Evolutionary conservation across 2,113 vertebrate species (phyloP).

Genomic region (Taxidea taxus): DNA sequence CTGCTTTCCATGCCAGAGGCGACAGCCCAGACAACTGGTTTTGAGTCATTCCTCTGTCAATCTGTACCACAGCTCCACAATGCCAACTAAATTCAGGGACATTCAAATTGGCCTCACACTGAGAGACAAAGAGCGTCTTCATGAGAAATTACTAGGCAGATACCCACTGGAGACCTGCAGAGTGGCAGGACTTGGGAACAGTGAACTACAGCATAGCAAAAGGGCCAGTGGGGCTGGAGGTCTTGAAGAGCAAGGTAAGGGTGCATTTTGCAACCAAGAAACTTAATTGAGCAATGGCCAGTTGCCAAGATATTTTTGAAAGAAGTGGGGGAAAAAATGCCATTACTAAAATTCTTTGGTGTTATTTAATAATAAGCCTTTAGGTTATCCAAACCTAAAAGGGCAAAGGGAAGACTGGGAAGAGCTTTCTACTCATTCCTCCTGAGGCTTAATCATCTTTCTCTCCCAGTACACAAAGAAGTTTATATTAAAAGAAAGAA

Average conservation of each 20-base stretch:
- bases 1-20: background rate
- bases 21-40: background rate
- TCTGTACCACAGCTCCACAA: background rate
- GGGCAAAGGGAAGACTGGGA: background rate
- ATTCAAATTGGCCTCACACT: background rate
- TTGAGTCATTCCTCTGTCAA: background rate
- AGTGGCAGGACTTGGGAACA: background rate
- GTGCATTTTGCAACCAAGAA: constrained; percentile 41
- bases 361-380: constrained; percentile 27
- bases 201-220: background rate
- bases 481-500: constrained; percentile 48
- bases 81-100: background rate
- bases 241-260: background rate
- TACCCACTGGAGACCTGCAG: background rate
- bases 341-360: constrained; percentile 44
- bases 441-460: background rate
- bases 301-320: constrained; percentile 49
- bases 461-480: background rate
- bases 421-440: background rate
- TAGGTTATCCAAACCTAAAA: constrained; percentile 35
- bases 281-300: constrained; percentile 25
- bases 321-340: background rate
- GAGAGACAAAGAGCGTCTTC: background rate
- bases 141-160: background rate
- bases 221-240: background rate